Evolutionary conservation across 1,140 invertebrate species (phyloP).

Genomic region (Drosophila subobscura): DNA sequence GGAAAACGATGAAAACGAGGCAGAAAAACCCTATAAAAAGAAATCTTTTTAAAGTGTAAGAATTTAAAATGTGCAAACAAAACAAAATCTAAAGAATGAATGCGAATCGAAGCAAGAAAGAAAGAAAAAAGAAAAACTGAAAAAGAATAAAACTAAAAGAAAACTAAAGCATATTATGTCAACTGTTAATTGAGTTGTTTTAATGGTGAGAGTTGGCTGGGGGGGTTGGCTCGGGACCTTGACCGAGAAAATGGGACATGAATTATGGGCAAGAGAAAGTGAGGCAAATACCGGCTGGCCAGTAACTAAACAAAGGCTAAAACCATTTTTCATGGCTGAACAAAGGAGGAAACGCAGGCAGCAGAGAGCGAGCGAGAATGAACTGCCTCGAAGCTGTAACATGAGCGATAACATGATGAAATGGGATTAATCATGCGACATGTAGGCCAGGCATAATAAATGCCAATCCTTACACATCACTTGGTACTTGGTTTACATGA

Average conservation of each 20-base stretch:
- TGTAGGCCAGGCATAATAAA: constrained; percentile 57
- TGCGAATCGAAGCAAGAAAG: constrained; percentile 44
- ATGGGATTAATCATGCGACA: constrained; percentile 77
- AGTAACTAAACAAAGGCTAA: constrained; percentile 55
- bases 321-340: constrained; percentile 70
- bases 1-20: constrained; percentile 11
- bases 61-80: constrained; percentile 66
- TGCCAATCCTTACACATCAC: constrained; percentile 35
- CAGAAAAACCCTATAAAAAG: constrained; percentile 17
- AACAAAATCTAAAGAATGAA: constrained; percentile 30
- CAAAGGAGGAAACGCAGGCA: constrained; percentile 35
- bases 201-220: constrained; percentile 38
- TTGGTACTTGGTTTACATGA: constrained; percentile 46
- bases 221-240: background rate
- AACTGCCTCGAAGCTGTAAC: constrained; percentile 35
- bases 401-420: constrained; percentile 73
- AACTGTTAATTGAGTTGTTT: constrained; percentile 82
- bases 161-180: constrained; percentile 75
- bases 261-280: constrained; percentile 53
- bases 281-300: constrained; percentile 16
- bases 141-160: constrained; percentile 50
- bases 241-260: constrained; percentile 35
- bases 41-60: constrained; percentile 73
- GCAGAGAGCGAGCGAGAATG: background rate
- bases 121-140: constrained; percentile 41